Evolutionary conservation across 2,888 invertebrate genomes (phyloP).

Genomic region (Entomobrya multifasciata): DNA sequence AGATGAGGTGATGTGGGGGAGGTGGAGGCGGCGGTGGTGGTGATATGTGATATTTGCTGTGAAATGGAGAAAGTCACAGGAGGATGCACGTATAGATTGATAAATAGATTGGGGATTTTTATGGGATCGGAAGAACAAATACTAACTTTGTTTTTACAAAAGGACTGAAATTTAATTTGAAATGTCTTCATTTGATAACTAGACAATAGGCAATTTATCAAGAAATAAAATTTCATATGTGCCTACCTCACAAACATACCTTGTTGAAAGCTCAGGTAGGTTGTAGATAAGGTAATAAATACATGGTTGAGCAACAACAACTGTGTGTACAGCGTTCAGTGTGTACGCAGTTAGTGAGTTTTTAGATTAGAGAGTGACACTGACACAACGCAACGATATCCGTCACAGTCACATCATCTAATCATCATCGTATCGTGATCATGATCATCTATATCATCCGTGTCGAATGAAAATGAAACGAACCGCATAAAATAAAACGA

Average conservation of each 20-base stretch:
- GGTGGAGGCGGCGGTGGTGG: conserved; percentile 4
- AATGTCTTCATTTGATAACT: too few relatives aligned
- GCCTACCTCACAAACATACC: neutral
- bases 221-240: neutral
- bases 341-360: too few relatives aligned
- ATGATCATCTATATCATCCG: conserved; percentile 42
- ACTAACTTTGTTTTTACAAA: too few relatives aligned
- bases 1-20: neutral
- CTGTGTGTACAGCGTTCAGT: too few relatives aligned
- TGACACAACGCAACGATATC: conserved; percentile 46
- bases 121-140: neutral
- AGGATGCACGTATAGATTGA: neutral
- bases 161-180: too few relatives aligned
- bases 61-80: conserved; percentile 43
- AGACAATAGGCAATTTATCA: too few relatives aligned
- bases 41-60: neutral
- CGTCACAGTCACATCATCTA: conserved; percentile 19
- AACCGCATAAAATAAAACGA: conserved; percentile 59
- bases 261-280: neutral
- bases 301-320: neutral
- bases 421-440: neutral
- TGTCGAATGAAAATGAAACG: conserved; percentile 64
- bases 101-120: neutral
- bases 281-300: neutral
- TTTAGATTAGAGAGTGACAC: conserved; percentile 40